phyloP scores from a whole-genome alignment of 2,797 vertebrate species.

The Gambelia wislizenii region DNA sequence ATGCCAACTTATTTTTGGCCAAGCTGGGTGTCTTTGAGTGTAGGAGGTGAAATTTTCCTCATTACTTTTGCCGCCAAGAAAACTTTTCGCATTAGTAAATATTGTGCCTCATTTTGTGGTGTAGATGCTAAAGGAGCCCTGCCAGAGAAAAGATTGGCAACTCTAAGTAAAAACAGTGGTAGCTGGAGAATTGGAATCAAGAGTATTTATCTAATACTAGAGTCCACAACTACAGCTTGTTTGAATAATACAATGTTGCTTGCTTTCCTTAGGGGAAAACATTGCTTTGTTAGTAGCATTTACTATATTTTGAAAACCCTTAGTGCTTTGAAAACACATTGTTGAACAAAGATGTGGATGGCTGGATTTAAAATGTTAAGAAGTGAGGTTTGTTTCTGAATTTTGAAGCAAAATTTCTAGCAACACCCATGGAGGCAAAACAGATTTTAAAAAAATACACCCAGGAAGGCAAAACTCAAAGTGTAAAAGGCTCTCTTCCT shows the following conservation, averaged over 20 bases:
- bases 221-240: background rate
- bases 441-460: no score
- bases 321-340: constrained; percentile 3
- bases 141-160: no score
- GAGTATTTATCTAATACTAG: background rate
- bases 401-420: background rate
- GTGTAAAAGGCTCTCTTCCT: background rate
- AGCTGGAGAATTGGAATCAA: background rate
- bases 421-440: background rate
- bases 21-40: background rate
- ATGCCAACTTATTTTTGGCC: background rate
- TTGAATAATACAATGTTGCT: background rate
- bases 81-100: background rate
- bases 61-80: background rate
- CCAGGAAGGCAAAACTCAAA: background rate
- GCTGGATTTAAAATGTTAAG: no score
- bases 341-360: background rate
- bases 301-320: background rate
- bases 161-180: no score
- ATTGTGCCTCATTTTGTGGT: background rate
- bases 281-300: background rate
- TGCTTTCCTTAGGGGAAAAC: background rate
- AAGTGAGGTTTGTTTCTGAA: background rate
- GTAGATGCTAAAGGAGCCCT: background rate
- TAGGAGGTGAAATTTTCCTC: background rate